phyloP scores from a whole-genome alignment of 2,888 invertebrate genomes.

The Camponotus fellah region DNA sequence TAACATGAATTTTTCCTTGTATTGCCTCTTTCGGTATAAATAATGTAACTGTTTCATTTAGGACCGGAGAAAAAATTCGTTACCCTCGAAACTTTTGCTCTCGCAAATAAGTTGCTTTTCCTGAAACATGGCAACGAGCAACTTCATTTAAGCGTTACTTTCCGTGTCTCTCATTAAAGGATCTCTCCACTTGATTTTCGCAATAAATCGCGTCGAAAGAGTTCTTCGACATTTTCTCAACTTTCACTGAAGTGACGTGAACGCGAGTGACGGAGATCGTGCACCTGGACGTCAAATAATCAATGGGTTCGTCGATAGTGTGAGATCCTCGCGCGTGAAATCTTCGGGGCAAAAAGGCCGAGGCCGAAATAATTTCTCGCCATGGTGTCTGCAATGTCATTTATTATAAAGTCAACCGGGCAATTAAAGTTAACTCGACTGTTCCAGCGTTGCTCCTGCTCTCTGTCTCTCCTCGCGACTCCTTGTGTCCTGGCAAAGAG shows the following conservation, averaged over 20 bases:
- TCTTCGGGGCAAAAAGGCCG: slow-evolving; percentile 40
- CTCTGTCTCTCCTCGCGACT: slow-evolving; percentile 56
- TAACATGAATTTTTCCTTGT: neutral
- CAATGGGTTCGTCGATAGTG: slow-evolving; percentile 54
- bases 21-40: neutral
- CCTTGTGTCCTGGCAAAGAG: slow-evolving; percentile 63
- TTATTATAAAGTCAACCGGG: slow-evolving; percentile 79
- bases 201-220: slow-evolving; percentile 59
- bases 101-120: neutral
- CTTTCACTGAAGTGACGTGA: slow-evolving; percentile 51
- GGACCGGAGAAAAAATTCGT: neutral
- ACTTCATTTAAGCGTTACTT: slow-evolving; percentile 8
- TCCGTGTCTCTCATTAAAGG: slow-evolving; percentile 27
- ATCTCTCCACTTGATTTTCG: slow-evolving; percentile 48
- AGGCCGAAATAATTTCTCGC: slow-evolving; percentile 72
- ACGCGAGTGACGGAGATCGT: slow-evolving; percentile 57
- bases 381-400: slow-evolving; percentile 77
- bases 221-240: neutral
- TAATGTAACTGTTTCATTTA: neutral
- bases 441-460: slow-evolving; percentile 58
- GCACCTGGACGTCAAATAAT: slow-evolving; percentile 60
- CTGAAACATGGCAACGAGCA: neutral
- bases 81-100: neutral
- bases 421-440: slow-evolving; percentile 82
- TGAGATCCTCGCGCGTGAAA: slow-evolving; percentile 25